phyloP scores from a whole-genome alignment of 2,888 invertebrate species.

The Latrodectus hesperus region DNA sequence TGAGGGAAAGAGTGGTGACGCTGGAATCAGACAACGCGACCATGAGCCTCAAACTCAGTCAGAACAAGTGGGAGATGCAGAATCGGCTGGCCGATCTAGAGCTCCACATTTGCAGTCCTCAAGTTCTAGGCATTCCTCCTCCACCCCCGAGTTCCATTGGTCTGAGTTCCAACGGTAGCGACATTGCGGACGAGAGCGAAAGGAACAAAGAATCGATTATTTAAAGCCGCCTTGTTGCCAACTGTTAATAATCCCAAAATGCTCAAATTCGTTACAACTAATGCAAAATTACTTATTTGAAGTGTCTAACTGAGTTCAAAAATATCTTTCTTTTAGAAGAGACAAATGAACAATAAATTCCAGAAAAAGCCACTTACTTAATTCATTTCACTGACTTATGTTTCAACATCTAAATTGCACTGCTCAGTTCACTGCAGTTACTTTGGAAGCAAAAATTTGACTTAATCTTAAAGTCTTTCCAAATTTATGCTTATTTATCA shows the following conservation, averaged over 20 bases:
- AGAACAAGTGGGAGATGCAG: constrained; percentile 91
- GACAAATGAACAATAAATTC: too few species aligned
- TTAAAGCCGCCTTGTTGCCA: constrained; percentile 39
- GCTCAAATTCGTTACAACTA: background rate
- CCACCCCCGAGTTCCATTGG: constrained; percentile 19
- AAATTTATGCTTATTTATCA: too few species aligned
- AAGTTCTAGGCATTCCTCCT: constrained; percentile 73
- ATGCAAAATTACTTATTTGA: too few species aligned
- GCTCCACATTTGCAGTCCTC: constrained; percentile 88
- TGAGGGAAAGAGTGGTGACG: constrained; percentile 89
- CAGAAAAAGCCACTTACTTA: too few species aligned
- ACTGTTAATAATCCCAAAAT: constrained; percentile 2
- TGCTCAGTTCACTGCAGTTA: too few species aligned
- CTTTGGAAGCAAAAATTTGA: too few species aligned
- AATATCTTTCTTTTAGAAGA: too few species aligned
- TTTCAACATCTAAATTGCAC: too few species aligned
- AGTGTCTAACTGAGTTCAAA: too few species aligned
- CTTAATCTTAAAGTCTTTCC: too few species aligned
- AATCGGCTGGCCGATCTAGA: constrained; percentile 88
- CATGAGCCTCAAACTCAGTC: constrained; percentile 92
- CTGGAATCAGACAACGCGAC: constrained; percentile 95
- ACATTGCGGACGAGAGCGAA: constrained; percentile 83
- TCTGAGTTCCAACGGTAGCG: constrained; percentile 36
- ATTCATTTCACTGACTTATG: too few species aligned
- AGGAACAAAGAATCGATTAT: constrained; percentile 95